Evolutionary conservation across 2,113 vertebrate genomes (phyloP).

Genomic region (Aegithalos caudatus): DNA sequence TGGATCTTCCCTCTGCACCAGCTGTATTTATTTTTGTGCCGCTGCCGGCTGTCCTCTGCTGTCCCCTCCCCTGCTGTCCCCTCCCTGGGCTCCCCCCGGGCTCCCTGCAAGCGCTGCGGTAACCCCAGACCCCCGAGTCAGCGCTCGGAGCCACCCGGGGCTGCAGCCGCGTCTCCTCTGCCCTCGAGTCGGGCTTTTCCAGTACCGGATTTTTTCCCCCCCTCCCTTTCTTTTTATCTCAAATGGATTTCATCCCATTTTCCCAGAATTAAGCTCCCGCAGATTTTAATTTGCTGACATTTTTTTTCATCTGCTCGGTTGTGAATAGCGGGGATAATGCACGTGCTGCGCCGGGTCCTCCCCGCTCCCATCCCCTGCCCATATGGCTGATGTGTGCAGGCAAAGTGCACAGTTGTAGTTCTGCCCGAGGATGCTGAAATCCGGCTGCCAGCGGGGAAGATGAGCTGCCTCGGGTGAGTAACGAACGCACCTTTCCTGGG

Average conservation of each 20-base stretch:
- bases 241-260: constrained; percentile 61
- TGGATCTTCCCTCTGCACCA: constrained; percentile 8
- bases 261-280: constrained; percentile 59
- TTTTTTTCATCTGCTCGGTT: constrained; percentile 66
- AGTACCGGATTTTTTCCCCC: fast-evolving
- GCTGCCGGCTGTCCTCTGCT: background rate
- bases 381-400: background rate
- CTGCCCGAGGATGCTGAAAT: constrained; percentile 41
- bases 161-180: background rate
- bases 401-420: background rate
- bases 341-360: constrained; percentile 37
- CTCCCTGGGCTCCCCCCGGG: background rate
- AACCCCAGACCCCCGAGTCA: background rate
- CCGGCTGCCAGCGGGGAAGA: constrained; percentile 60
- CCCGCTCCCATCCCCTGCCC: constrained; percentile 12
- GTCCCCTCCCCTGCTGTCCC: background rate
- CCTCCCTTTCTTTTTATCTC: background rate
- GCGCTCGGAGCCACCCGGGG: background rate
- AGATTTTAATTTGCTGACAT: constrained; percentile 55
- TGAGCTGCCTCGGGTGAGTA: constrained; percentile 90
- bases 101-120: background rate
- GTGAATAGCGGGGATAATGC: constrained; percentile 64
- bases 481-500: background rate
- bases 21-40: background rate
- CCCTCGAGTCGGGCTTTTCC: background rate